Evolutionary conservation across 2,113 vertebrate genomes (phyloP), one percentile per base, ranked within the genome.

Genomic region (Pseudorasbora parva): DNA sequence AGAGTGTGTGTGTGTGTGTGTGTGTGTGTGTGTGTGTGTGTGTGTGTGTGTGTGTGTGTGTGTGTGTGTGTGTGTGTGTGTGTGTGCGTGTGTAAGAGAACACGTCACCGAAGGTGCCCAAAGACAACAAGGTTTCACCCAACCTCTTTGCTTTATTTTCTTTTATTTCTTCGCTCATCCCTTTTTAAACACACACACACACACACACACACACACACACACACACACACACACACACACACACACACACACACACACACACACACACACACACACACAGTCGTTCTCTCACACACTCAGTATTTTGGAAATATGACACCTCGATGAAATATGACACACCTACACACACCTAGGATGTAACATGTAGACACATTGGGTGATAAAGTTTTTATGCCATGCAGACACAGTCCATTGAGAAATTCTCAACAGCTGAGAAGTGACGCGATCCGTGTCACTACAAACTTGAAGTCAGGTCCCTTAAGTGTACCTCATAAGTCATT

Each of bases 101-200:
- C 82, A 87, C 86, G 86, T 87, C 86, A 87, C 54, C 49, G 4
- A 79, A 82, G 84, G 54, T 78, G 82, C 81, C 77, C 79, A 81
- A 60, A 87, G 75, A 87, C 81, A 82, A 75, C 72, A 51, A 77
- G 25, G 56, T 49, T 73, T 81, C 62, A 75, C 43, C 9, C 23
- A 75, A 76, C 43, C 78, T 79, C 73, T 11, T 64, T 59, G 27
- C 27, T 73, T 74, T 43, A 51, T 56, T 80, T 47, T 83, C 7
- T 59, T 87, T 80, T 23, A 37, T 82, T 12, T 62, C 4, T 59
- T 41, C 12, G 43, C 69, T 43, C 47, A n/a, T n/a, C 8, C 23
- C 54, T 15, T 57, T 54, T 49, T 45, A 27, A 69, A 30, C n/a
- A 57, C 49, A 59, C 69, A 56, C 68, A 30, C 68, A 75, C 84